These are phyloP conservation scores for Myoxocephalus aenaeus DNA, from an alignment of 2,797 vertebrate genomes.

Conservation along the genomic window DNA sequence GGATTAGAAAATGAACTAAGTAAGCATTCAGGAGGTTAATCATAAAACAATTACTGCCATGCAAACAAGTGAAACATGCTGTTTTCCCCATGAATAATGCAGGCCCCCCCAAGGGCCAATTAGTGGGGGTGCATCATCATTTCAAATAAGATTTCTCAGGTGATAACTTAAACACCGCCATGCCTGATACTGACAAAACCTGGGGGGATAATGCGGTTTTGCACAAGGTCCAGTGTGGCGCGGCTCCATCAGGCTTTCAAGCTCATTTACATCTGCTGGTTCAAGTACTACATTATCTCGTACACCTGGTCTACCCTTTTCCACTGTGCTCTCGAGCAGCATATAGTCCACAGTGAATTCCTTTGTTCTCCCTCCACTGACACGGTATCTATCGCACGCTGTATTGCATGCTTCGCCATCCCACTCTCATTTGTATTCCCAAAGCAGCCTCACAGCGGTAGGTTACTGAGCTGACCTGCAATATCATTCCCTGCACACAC, in stretches of 20 bases:
- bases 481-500: conserved; percentile 36
- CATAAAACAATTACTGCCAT: conserved; percentile 65
- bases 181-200: conserved; percentile 30
- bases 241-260: not conserved
- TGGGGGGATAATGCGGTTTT: conserved; percentile 17
- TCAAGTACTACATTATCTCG: conserved; percentile 3
- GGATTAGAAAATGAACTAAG: conserved; percentile 48
- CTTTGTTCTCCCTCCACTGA: conserved; percentile 17
- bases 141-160: conserved; percentile 48
- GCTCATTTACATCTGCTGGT: conserved; percentile 24
- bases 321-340: conserved; percentile 11
- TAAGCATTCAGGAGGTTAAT: conserved; percentile 64
- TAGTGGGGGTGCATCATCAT: conserved; percentile 51
- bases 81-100: conserved; percentile 60
- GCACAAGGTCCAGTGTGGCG: not conserved
- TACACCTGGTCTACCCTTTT: not conserved
- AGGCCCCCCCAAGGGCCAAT: conserved; percentile 50
- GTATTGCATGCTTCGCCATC: conserved; percentile 28
- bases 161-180: conserved; percentile 39
- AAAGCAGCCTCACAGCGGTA: conserved; percentile 43
- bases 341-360: not conserved
- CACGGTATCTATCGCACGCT: conserved; percentile 14
- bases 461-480: conserved; percentile 54
- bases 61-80: conserved; percentile 67
- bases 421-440: conserved; percentile 67